Conservation (phyloP, 1,140 invertebrate genomes). For the Drosophila oshimai region DNA sequence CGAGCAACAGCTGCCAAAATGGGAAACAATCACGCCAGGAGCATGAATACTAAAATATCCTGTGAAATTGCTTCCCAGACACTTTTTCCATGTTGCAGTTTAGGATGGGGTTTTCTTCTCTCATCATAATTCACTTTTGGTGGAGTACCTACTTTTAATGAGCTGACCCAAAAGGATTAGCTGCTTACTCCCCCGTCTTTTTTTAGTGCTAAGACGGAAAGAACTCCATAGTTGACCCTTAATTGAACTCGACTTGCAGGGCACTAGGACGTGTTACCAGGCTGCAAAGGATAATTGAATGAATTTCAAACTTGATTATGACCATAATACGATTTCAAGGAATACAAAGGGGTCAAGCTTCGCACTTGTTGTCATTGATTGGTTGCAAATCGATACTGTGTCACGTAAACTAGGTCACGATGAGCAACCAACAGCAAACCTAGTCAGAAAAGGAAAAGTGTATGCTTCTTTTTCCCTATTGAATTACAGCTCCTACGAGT, state of each 20-base stretch:
- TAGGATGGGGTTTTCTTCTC: not conserved
- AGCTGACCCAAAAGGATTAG: constrained; percentile 23
- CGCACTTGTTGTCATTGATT: constrained; percentile 33
- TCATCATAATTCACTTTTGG: constrained; percentile 34
- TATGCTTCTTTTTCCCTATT: constrained; percentile 11
- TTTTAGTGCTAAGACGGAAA: constrained; percentile 15
- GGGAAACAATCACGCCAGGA: constrained; percentile 26
- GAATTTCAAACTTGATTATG: constrained; percentile 7
- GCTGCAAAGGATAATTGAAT: not conserved
- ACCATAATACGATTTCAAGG: not conserved
- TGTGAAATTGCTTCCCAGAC: constrained; percentile 24
- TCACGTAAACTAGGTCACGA: constrained; percentile 19
- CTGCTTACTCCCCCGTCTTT: constrained; percentile 19
- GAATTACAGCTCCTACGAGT: too few relatives aligned
- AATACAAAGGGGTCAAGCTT: constrained; percentile 19
- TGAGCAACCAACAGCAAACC: too few relatives aligned
- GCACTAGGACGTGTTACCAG: not conserved
- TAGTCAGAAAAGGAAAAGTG: constrained; percentile 10
- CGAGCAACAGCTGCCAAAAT: constrained; percentile 49
- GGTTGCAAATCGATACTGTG: constrained; percentile 20
- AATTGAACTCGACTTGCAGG: constrained; percentile 1
- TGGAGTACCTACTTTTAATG: constrained; percentile 36
- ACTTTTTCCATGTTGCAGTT: constrained; percentile 7
- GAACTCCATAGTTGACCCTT: constrained; percentile 19
- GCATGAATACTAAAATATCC: constrained; percentile 10